Evolutionary conservation across 1,140 invertebrate genomes (phyloP), one percentile per base, ranked within the genome.

Genomic region (Chionoecetes opilio): DNA sequence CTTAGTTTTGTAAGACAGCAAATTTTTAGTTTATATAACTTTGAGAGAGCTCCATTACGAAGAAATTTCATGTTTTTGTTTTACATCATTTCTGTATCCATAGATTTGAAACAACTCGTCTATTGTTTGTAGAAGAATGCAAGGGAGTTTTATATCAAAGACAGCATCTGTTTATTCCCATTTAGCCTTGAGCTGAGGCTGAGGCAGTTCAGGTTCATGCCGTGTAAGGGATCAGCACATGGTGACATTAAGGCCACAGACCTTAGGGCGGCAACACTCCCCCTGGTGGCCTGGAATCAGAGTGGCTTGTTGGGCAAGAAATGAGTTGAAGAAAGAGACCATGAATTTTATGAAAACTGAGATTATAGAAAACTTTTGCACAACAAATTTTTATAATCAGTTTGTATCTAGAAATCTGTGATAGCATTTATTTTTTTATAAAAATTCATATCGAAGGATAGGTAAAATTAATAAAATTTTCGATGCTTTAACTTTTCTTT

Each of bases 371-470:
- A 17, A 53, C 11, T 14, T 14, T 3, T 53, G 46, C 46, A 53
- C 46, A 53, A 53, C 11, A 53, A 53, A 14, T 53, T 75, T 75
- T 75, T 75, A 75, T 75, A 75, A 26, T n/a, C 63, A 75, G n/a
- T n/a, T 75, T 75, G 63, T n/a, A 75, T n/a, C n/a, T 75, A n/a
- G 26, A 75, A 75, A 75, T 46, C 63, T 75, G n/a, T 75, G 63
- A 75, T 75, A 75, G 21, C n/a, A 75, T n/a, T 75, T 75, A 75
- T 75, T n/a, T 5, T 75, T 75, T 75, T 75, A n/a, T 75, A 21
- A 26, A 26, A 26, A 75, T 75, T 75, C 63, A 75, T n/a, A 75
- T 75, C n/a, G 6, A n/a, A 75, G 9, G n/a, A 75, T n/a, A 75
- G n/a, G 21, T 75, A 21, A 46, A 46, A 46, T 5, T 46, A 75